Conservation (phyloP, 2,113 vertebrate species). For the Mystacornis crossleyi region DNA sequence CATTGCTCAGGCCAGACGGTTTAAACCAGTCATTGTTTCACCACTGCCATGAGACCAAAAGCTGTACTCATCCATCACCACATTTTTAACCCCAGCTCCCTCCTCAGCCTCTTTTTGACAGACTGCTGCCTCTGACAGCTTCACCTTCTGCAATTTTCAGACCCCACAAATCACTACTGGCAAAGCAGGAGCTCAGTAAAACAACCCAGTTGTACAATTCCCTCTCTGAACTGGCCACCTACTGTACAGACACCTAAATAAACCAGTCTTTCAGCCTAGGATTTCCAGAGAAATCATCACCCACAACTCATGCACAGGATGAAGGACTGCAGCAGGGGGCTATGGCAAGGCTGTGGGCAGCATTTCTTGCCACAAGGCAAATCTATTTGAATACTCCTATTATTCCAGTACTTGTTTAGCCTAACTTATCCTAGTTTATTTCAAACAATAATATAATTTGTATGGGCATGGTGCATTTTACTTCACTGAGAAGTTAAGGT, state of each 20-base stretch:
- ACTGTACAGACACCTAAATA: neutral
- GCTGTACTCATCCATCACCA: neutral
- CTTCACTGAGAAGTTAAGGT: conserved; percentile 38
- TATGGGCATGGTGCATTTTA: conserved; percentile 39
- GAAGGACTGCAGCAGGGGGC: neutral
- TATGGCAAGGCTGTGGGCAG: neutral
- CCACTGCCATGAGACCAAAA: neutral
- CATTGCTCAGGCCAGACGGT: neutral
- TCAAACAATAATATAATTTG: conserved; percentile 54
- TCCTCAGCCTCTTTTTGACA: neutral
- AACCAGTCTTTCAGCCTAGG: neutral
- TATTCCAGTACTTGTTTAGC: neutral
- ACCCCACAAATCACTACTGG: neutral
- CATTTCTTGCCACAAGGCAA: neutral
- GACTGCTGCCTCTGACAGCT: neutral
- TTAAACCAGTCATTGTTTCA: neutral
- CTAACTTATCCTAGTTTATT: conserved; percentile 27
- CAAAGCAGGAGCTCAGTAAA: neutral
- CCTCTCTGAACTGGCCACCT: neutral
- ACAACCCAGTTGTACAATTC: neutral
- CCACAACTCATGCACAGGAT: rapidly evolving
- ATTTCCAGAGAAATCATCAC: neutral
- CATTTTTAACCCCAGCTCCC: neutral
- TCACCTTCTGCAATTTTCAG: neutral
- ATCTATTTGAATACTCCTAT: neutral